Conservation (phyloP, 2,113 vertebrate genomes). For the Heterocephalus glaber region DNA sequence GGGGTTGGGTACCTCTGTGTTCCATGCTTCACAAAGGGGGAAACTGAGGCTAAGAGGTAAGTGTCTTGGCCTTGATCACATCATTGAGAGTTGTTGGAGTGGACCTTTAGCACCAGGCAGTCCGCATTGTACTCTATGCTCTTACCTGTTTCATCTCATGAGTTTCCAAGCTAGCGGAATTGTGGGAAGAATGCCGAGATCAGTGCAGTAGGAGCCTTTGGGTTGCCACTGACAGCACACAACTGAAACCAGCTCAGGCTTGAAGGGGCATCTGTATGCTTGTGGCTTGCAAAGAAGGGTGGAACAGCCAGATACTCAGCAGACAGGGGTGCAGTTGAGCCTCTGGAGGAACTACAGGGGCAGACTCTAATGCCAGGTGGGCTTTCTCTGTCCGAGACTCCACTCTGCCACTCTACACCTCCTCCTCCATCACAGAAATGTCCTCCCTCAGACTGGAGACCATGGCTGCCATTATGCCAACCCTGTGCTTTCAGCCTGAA, state of each 20-base stretch:
- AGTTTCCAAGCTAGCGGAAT: not conserved
- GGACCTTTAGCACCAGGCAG: not conserved
- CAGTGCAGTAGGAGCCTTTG: not conserved
- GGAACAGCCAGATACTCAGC: not conserved
- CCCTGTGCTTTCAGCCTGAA: not conserved
- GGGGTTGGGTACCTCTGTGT: not conserved
- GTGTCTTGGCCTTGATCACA: not conserved
- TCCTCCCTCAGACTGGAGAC: not conserved
- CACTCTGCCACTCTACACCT: not conserved
- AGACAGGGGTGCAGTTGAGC: not conserved
- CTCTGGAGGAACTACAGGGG: not conserved
- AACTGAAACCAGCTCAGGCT: not conserved
- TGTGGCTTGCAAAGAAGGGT: not conserved
- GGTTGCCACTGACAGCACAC: not conserved
- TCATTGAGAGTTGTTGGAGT: not conserved
- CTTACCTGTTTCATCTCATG: not conserved
- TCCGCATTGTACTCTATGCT: rapidly evolving
- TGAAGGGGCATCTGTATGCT: not conserved
- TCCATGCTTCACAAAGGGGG: not conserved
- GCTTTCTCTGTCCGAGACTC: not conserved
- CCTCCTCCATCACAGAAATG: not conserved
- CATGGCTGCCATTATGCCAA: not conserved
- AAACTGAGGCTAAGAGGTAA: not conserved
- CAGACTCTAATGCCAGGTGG: not conserved
- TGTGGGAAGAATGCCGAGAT: not conserved